phyloP scores from a whole-genome alignment of 2,797 vertebrate genomes.

The Podargus strigoides region DNA sequence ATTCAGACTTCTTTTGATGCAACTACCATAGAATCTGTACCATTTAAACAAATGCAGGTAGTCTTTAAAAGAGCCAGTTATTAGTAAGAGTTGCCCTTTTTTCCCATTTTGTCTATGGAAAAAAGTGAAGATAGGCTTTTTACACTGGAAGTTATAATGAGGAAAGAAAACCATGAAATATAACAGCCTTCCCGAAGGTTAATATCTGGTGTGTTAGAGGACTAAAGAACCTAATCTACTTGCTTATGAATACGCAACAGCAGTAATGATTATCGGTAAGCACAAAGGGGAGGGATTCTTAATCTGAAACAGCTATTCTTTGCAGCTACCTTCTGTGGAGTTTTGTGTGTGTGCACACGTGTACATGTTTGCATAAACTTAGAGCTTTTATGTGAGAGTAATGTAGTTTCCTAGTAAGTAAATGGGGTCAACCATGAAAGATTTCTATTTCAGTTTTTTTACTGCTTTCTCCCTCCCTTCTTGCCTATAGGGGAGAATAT shows the following conservation, averaged over 20 bases:
- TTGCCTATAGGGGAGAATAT: not conserved
- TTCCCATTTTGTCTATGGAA: not conserved
- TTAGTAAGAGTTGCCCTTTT: not conserved
- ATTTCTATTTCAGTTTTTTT: not conserved
- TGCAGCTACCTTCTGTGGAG: not conserved
- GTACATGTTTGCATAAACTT: not conserved
- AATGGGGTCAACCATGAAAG: not conserved
- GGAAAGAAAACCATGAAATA: not conserved
- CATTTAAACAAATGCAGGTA: not conserved
- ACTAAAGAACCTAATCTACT: not conserved
- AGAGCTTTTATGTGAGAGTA: not conserved
- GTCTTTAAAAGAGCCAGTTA: not conserved
- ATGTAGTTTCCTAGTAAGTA: not conserved
- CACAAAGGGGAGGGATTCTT: not conserved
- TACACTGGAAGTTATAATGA: not conserved
- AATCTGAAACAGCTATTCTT: not conserved
- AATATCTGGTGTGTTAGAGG: not conserved
- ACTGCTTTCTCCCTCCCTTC: not conserved
- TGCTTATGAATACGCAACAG: not conserved
- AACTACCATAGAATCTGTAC: not conserved
- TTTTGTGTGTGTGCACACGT: not conserved
- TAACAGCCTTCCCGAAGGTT: not conserved
- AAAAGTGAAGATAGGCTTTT: not conserved
- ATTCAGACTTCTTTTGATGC: not conserved
- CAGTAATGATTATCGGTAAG: not conserved